Conservation (phyloP, 92 coral and sea anemone genomes). For the Epizoanthus illoricatus region DNA sequence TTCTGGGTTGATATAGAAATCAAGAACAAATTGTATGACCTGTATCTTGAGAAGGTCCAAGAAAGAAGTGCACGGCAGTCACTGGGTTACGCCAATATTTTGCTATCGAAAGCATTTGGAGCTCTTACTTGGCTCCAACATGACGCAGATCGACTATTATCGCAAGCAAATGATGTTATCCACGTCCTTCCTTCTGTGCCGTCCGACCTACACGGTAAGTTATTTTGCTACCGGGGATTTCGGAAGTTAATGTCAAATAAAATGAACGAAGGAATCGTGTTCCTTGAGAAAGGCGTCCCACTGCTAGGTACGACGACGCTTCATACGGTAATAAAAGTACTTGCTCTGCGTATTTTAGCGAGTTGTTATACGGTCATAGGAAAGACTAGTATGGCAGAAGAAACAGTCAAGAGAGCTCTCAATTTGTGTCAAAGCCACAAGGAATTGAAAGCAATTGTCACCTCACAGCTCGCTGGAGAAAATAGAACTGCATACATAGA, state of each 20-base stretch:
- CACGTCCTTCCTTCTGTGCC: not conserved
- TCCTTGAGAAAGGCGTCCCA: constrained; percentile 9
- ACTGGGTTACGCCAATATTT: not conserved
- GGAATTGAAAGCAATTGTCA: not conserved
- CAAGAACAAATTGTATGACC: not conserved
- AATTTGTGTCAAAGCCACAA: not conserved
- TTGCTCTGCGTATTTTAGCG: constrained; percentile 6
- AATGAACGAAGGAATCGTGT: not conserved
- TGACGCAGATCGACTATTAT: not conserved
- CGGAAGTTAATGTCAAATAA: not conserved
- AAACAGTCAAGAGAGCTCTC: not conserved
- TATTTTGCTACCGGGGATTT: constrained; percentile 6
- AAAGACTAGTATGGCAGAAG: not conserved
- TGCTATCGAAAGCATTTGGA: constrained; percentile 17
- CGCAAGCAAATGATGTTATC: not conserved
- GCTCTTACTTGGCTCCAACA: not conserved
- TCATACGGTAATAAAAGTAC: not conserved
- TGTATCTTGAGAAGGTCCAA: constrained; percentile 6
- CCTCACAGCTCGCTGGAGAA: not conserved
- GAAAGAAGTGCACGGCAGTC: not conserved
- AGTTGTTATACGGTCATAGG: not conserved
- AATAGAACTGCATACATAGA: not conserved
- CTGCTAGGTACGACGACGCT: not conserved
- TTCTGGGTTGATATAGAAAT: not conserved
- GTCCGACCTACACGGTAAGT: not conserved